Percentiles rank a stretch among this genome's conserved stretches.
Conservation (phyloP, 2,113 vertebrate species). For the Calidris pygmaea region DNA sequence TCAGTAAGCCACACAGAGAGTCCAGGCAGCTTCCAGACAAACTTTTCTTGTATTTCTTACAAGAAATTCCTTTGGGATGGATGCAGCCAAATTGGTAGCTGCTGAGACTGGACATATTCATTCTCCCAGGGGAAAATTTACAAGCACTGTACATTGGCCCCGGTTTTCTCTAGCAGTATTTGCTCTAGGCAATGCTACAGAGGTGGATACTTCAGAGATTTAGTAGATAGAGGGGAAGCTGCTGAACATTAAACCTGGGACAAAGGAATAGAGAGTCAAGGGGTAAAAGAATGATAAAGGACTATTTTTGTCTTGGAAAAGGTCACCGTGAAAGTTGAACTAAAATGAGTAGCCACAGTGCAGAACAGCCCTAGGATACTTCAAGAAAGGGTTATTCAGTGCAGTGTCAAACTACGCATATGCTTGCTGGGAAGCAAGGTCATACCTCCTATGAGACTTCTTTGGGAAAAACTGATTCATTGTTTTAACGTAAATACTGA, state of each 20-base stretch:
- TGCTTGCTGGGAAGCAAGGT: not conserved
- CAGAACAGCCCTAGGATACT: not conserved
- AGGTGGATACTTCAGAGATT: conserved; percentile 47
- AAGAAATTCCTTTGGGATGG: not conserved
- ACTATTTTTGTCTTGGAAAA: conserved; percentile 53
- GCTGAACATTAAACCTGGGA: conserved; percentile 45
- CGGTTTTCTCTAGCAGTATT: not conserved
- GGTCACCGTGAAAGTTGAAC: conserved; percentile 23
- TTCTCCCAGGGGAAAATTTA: not conserved
- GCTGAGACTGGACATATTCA: not conserved
- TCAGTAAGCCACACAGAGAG: not conserved
- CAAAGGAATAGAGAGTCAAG: conserved; percentile 37
- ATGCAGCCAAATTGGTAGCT: conserved; percentile 1
- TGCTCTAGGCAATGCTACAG: conserved; percentile 17
- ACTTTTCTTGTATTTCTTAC: not conserved
- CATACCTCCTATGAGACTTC: not conserved
- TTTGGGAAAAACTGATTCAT: not conserved
- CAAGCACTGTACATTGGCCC: not conserved
- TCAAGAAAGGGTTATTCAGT: not conserved
- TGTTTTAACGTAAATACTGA: not conserved
- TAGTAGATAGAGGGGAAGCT: conserved; percentile 15
- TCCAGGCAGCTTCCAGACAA: not conserved
- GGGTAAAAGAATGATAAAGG: not conserved
- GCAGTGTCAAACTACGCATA: not conserved
- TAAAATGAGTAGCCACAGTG: not conserved